These are phyloP conservation scores for Corythoichthys haematopterus DNA, from an alignment of 2,113 vertebrate genomes.

Conservation along the genomic window DNA sequence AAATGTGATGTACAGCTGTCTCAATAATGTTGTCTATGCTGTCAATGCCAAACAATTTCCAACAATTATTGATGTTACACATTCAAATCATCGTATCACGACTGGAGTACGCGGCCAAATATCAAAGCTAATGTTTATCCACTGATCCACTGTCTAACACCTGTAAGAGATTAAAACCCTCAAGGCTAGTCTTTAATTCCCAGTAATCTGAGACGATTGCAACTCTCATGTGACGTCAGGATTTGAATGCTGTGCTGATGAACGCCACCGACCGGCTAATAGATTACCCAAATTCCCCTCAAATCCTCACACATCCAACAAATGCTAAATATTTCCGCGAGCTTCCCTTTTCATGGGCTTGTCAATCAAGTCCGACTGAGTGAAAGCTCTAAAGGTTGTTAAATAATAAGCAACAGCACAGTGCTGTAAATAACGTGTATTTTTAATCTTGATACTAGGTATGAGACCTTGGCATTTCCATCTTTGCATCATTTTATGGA, in stretches of 20 bases:
- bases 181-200: conserved; percentile 51
- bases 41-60: not conserved
- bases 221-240: conserved; percentile 43
- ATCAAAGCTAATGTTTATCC: conserved; percentile 37
- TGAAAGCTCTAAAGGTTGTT: not conserved
- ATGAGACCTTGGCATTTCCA: not conserved
- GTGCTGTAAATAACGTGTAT: not conserved
- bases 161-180: conserved; percentile 48
- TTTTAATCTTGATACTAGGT: not conserved
- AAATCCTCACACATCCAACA: conserved; percentile 29
- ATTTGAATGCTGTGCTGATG: conserved; percentile 40
- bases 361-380: conserved; percentile 11
- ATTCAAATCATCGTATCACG: not conserved
- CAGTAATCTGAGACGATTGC: conserved; percentile 48
- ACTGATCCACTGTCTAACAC: conserved; percentile 31
- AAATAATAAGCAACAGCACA: not conserved
- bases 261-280: conserved; percentile 35
- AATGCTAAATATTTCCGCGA: conserved; percentile 22
- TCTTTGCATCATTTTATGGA: not conserved
- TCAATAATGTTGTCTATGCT: not conserved
- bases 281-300: conserved; percentile 46
- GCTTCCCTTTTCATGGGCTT: conserved; percentile 14
- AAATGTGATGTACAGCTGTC: too few species aligned
- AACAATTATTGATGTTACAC: not conserved
- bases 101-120: conserved; percentile 15